These are phyloP conservation scores for Caenorhabditis macrosperma DNA, from an alignment of 2,888 invertebrate species.

Conservation along the genomic window DNA sequence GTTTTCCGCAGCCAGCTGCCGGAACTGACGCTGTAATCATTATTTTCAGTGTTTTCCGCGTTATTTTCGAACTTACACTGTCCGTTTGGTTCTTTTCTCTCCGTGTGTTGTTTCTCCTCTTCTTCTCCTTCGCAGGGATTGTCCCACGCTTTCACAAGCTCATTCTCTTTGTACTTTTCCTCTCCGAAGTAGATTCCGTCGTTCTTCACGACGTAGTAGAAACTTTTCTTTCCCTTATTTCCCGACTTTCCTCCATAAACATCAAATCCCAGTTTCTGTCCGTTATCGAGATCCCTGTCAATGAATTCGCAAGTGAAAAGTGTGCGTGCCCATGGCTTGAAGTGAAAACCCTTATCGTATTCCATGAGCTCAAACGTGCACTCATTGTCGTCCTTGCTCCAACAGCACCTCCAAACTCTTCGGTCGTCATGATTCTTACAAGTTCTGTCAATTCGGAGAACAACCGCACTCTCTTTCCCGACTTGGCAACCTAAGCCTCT, in stretches of 20 bases:
- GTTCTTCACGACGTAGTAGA: slow-evolving; percentile 49
- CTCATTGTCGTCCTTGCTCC: slow-evolving; percentile 4
- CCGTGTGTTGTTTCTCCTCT: not conserved
- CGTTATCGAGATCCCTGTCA: slow-evolving; percentile 14
- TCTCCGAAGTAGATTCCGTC: slow-evolving; percentile 60
- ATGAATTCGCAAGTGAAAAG: slow-evolving; percentile 47
- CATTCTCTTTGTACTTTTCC: slow-evolving; percentile 32
- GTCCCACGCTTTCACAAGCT: slow-evolving; percentile 22
- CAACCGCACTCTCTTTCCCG: slow-evolving; percentile 46
- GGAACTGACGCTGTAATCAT: too few species aligned
- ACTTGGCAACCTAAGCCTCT: slow-evolving; percentile 45
- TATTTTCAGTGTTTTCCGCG: too few species aligned
- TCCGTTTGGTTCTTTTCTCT: not conserved
- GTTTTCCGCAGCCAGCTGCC: slow-evolving; percentile 58
- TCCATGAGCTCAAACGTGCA: slow-evolving; percentile 19
- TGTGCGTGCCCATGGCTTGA: slow-evolving; percentile 31
- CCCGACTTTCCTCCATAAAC: slow-evolving; percentile 58
- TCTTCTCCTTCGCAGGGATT: slow-evolving; percentile 32
- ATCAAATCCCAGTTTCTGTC: slow-evolving; percentile 54
- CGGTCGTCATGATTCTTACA: slow-evolving; percentile 33
- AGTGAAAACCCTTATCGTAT: slow-evolving; percentile 37
- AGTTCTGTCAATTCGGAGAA: slow-evolving; percentile 40
- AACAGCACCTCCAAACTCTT: slow-evolving; percentile 25
- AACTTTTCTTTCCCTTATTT: slow-evolving; percentile 40
- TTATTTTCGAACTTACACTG: slow-evolving; percentile 5